Evolutionary conservation across 2,888 invertebrate genomes (phyloP).

Genomic region (Halocaridina rubra): DNA sequence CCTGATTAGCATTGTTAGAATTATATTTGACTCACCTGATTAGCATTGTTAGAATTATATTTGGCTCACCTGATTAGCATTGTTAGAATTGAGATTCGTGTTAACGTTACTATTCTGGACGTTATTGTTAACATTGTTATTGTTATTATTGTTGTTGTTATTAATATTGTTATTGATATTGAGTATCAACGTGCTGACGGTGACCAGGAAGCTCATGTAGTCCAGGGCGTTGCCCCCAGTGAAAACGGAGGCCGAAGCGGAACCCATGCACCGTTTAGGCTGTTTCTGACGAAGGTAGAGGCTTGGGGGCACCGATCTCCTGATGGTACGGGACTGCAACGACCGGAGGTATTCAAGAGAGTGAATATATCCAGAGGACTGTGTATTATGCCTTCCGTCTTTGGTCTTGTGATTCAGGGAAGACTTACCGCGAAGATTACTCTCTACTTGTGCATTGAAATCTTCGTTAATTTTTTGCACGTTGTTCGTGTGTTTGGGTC

Average conservation of each 20-base stretch:
- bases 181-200: constrained; percentile 19
- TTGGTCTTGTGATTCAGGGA: background rate
- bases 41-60: too few species aligned
- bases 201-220: constrained; percentile 39
- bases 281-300: constrained; percentile 11
- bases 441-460: background rate
- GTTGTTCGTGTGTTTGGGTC: background rate
- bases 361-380: background rate
- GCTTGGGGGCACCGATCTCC: background rate
- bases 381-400: background rate
- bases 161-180: constrained; percentile 34
- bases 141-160: constrained; percentile 36
- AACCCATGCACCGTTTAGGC: constrained; percentile 7
- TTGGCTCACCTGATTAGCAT: constrained; percentile 38
- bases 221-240: constrained; percentile 25
- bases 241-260: constrained; percentile 1
- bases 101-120: constrained; percentile 30
- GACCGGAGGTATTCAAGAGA: background rate
- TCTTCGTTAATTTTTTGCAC: background rate
- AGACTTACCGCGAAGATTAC: background rate
- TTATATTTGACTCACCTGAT: too few species aligned
- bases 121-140: constrained; percentile 33
- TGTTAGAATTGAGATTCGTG: constrained; percentile 30
- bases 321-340: background rate
- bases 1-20: too few species aligned